These are phyloP conservation scores for Heteromyza rotundicornis DNA, from an alignment of 2,888 invertebrate species.

Conservation along the genomic window DNA sequence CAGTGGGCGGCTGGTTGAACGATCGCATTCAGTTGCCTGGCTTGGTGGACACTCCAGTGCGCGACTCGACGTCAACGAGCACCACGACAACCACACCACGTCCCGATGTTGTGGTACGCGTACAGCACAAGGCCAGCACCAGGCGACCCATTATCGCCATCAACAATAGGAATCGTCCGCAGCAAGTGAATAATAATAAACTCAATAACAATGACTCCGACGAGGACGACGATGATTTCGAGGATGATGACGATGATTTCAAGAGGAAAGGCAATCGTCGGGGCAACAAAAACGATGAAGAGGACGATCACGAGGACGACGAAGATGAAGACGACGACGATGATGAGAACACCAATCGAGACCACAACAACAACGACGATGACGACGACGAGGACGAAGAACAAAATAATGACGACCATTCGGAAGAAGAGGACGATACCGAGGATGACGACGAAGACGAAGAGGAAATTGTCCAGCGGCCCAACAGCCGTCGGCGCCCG, in stretches of 20 bases:
- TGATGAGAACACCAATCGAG: conserved; percentile 26
- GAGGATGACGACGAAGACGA: conserved; percentile 17
- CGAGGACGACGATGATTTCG: conserved; percentile 39
- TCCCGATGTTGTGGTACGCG: conserved; percentile 50
- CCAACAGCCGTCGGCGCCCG: conserved; percentile 29
- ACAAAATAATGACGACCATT: background rate
- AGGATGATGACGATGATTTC: conserved; percentile 27
- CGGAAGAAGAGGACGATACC: background rate
- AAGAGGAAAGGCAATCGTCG: background rate
- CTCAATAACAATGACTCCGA: conserved; percentile 31
- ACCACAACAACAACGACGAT: conserved; percentile 16
- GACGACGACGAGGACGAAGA: conserved; percentile 10
- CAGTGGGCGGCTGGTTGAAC: conserved; percentile 55
- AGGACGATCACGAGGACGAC: conserved; percentile 34
- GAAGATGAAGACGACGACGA: conserved; percentile 33
- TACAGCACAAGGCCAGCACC: conserved; percentile 43
- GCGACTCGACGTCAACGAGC: conserved; percentile 31
- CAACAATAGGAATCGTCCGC: conserved; percentile 32
- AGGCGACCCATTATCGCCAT: conserved; percentile 37
- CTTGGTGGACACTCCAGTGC: conserved; percentile 48
- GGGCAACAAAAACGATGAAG: conserved; percentile 31
- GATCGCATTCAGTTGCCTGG: conserved; percentile 47
- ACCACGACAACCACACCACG: conserved; percentile 40
- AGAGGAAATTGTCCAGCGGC: conserved; percentile 28
- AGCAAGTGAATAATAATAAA: conserved; percentile 37